Evolutionary conservation across 2,888 invertebrate species (phyloP), one percentile per base, ranked within the genome.

Genomic region (Diaprepes abbreviatus): DNA sequence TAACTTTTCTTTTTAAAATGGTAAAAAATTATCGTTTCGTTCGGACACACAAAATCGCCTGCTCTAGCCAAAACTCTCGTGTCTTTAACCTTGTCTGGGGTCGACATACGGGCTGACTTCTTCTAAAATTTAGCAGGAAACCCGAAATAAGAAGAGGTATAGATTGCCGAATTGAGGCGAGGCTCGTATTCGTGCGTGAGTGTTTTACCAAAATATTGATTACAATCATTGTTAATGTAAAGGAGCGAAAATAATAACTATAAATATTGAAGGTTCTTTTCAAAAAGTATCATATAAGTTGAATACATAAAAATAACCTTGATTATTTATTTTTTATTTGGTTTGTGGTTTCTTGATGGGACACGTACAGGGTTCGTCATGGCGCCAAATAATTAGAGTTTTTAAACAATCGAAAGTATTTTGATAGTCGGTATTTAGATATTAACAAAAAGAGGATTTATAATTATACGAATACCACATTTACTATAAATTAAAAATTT

Each of bases 61-160:
- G 12, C n/a, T 21, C n/a, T 21, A 7, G 17, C 17, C 17, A 40
- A 33, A 28, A 6, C 31, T 52, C 10, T 16, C 21, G 17, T 40
- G 31, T 16, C 70, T 45, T 45, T 45, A 81, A 81, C 81, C 82
- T 82, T 82, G 81, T 81, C 75, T 78, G 79, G 80, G 82, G 82
- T 81, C 81, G 80, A 78, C 79, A 79, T 78, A 77, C 79, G 79
- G 81, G 80, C 79, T 81, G 79, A 79, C 78, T 77, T 80, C 78
- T 79, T 80, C 74, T 77, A 73, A 73, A 65, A 68, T 63, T 72
- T 75, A 80, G 71, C 80, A 80, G 82, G 82, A 80, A 80, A 78
- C 57, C 75, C 65, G 73, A 73, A 66, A 73, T 64, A 70, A 67
- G 73, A 75, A 74, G 78, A 78, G 80, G 83, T 84, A 21, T 33